Base-by-base conservation (phyloP, 2,113 vertebrate species). In the Atherinomorus stipes region DNA sequence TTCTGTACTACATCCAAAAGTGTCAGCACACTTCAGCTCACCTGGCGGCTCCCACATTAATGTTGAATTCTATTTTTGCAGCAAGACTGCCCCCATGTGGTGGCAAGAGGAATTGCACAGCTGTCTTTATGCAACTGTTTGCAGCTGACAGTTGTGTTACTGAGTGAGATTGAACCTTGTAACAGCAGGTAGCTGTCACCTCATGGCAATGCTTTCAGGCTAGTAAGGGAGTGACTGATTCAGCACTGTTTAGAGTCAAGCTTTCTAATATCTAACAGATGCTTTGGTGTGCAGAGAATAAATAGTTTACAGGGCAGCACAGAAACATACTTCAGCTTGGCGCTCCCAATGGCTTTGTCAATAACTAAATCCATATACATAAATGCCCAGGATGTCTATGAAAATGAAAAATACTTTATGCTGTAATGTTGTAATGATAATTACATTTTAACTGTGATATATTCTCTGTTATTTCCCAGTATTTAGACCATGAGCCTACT, bases 61-160 rank as follows among this genome's bases (percentile, higher is more conserved):
- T 5, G 25, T 16, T 26, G 28, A 6, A 21, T 56, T 7, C 16
- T 13, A 26, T 82, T 78, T 71, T 1, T 86, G 68, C 16, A 69
- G 22, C 79, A 85, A 92, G 47, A 84, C 78, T 91, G 93, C n/a
- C 91, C 82, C 60, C 89, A 2, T 44, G 89, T 91, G 94, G 89
- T 37, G 19, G 2, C 0, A 1, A 10, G 11, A 3, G 8, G 66
- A 52, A 84, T 2, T 73, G 44, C 76, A 78, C 0, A 25, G 31
- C 0, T 31, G 1, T 12, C 21, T 12, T 11, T 2, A 22, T 26
- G 60, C 4, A 1, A 50, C 44, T 11, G 70, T 54, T 25, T 37
- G 23, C 38, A 42, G 23, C 22, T 42, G 40, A 2, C 13, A 50
- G n/a, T 13, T 34, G 31, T 54, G 56, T 11, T 45, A 22, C 37